Evolutionary conservation across 2,113 vertebrate species (phyloP), one percentile per base, ranked within the genome.

Genomic region (Oryzias melastigma): DNA sequence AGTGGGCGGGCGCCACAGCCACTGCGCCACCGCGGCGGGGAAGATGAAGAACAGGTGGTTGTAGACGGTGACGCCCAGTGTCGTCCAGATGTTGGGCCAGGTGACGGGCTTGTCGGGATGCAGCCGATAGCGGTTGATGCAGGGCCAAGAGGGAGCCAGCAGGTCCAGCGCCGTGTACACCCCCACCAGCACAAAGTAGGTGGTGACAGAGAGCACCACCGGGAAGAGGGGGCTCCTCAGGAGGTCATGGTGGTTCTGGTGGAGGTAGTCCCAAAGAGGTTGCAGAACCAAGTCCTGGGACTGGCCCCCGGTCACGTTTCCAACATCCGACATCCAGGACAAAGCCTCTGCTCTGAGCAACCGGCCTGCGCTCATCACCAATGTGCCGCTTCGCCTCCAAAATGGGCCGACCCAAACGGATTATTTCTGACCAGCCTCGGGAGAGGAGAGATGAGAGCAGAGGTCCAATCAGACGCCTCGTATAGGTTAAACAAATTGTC

Each of bases 11-110:
- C 92, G 77, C 92, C 92, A 93, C 60, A 92, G 71, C 92, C 92
- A 93, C 80, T 93, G 92, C 2, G 87, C 90, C 7, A 91, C 82
- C 0, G 92, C 85, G 0, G 92, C 86, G 1, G 92, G 92, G 8
- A 93, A 91, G 69, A 93, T 88, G 73, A 91, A 93, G 7, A 93
- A 66, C 59, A 93, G 69, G 54, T 93, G 91, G 84, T 93, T 93
- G 85, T 91, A 89, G 58, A 86, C 40, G 35, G 92, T 93, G 69
- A 92, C 67, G 0, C 80, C 60, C 62, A 93, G 64, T 0, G 92
- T 90, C 24, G 68, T 73, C 83, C 88, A 86, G 63, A 93, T 86
- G 69, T 89, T 82, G 0, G 76, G 76, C 90, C 84, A 86, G 50
- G 85, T 87, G 66, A 93, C 65, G 0, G 81, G 75, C 51, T 56